Evolutionary conservation across 2,113 vertebrate species (phyloP).

Genomic region (Chloropsis hardwickii): DNA sequence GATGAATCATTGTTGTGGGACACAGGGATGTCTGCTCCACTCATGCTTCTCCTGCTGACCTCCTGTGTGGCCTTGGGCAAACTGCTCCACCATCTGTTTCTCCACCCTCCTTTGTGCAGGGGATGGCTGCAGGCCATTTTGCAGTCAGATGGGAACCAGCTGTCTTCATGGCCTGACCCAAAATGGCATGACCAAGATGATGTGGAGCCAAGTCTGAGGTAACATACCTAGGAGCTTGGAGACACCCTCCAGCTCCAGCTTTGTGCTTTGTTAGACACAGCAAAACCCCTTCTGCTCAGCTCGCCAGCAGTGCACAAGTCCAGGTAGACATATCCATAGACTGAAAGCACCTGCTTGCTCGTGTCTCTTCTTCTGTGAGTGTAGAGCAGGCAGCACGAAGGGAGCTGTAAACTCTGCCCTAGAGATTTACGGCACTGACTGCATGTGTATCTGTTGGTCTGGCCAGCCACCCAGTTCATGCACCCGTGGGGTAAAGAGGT

Average conservation of each 20-base stretch:
- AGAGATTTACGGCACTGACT: background rate
- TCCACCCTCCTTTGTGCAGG: background rate
- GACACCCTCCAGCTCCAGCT: background rate
- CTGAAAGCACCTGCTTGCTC: rapidly evolving
- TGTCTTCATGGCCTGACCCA: background rate
- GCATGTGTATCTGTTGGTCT: rapidly evolving
- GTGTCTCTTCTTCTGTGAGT: background rate
- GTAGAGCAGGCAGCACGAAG: background rate
- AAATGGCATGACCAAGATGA: background rate
- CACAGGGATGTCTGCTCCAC: background rate
- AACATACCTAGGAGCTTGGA: background rate
- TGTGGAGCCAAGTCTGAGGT: background rate
- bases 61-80: constrained; percentile 10
- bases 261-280: background rate
- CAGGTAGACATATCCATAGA: background rate
- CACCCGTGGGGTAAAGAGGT: rapidly evolving
- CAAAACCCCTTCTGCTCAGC: background rate
- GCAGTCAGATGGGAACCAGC: background rate
- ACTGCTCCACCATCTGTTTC: constrained; percentile 30
- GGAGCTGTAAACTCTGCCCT: background rate
- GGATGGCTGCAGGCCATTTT: background rate
- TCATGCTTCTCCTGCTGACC: constrained; percentile 1
- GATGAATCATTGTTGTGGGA: background rate
- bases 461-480: background rate
- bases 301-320: background rate